These are phyloP conservation scores for Aphaenogaster rudis DNA, from an alignment of 1,140 invertebrate species.

Conservation along the genomic window DNA sequence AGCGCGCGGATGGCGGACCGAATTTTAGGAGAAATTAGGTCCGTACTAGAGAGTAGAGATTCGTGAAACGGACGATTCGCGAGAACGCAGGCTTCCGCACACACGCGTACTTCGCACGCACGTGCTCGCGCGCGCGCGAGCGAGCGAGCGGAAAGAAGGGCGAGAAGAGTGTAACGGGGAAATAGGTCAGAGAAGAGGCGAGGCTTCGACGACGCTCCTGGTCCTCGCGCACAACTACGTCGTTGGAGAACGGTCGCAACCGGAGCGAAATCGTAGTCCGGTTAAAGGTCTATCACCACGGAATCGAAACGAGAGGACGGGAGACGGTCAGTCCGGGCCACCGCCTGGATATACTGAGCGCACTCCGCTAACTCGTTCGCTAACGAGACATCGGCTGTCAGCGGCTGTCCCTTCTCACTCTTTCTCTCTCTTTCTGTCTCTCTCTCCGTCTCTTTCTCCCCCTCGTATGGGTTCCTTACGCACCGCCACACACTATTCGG, in stretches of 20 bases:
- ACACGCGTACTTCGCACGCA: constrained; percentile 3
- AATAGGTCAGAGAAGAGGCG: constrained; percentile 33
- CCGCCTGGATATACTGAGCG: constrained; percentile 43
- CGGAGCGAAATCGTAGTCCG: neutral
- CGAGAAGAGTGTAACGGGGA: neutral
- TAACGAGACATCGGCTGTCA: constrained; percentile 47
- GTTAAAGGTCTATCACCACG: too few species aligned
- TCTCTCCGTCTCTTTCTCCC: constrained; percentile 1
- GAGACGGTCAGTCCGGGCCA: neutral
- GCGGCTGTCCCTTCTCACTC: constrained; percentile 36
- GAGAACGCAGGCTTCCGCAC: neutral
- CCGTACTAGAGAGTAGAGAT: neutral
- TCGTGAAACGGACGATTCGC: neutral
- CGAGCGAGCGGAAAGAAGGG: neutral
- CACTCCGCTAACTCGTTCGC: constrained; percentile 43
- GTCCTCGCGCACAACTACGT: neutral
- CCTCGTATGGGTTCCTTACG: constrained; percentile 18
- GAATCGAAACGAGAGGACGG: neutral
- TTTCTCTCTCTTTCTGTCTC: neutral
- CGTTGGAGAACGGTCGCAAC: neutral
- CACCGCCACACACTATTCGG: constrained; percentile 50
- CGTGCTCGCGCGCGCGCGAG: neutral
- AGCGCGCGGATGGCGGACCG: neutral
- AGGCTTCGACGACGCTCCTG: neutral
- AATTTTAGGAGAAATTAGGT: neutral